These are phyloP conservation scores for Tachina lurida DNA, from an alignment of 2,888 invertebrate genomes.

Conservation along the genomic window DNA sequence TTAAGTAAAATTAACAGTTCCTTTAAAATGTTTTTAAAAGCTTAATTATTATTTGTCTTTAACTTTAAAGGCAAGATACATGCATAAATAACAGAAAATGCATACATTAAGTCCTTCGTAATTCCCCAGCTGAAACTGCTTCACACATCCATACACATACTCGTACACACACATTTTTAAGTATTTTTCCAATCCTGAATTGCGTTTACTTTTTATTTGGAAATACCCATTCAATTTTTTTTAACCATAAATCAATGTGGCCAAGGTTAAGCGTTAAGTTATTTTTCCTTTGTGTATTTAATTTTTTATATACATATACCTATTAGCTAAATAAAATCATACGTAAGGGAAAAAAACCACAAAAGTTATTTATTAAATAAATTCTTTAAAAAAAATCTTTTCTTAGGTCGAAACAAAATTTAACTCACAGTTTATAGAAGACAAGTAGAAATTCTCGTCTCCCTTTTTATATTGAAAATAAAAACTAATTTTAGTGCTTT, in stretches of 20 bases:
- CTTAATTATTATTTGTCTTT: background rate
- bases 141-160: background rate
- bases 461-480: too few species aligned
- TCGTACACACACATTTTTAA: background rate
- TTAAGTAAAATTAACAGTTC: too few species aligned
- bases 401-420: too few species aligned
- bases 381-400: background rate
- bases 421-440: too few species aligned
- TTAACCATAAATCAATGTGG: slow-evolving; percentile 22
- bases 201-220: slow-evolving; percentile 24
- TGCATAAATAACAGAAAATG: background rate
- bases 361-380: background rate
- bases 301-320: too few species aligned
- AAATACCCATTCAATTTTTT: slow-evolving; percentile 34
- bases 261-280: slow-evolving; percentile 22
- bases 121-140: background rate
- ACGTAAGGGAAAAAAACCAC: background rate
- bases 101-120: slow-evolving; percentile 30
- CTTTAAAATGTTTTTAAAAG: background rate
- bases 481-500: too few species aligned
- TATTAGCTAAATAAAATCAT: too few species aligned
- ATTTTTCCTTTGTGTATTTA: background rate
- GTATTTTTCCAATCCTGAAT: slow-evolving; percentile 33
- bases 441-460: too few species aligned
- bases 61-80: background rate